Base-by-base conservation (phyloP, 2,113 vertebrate species). In the Python bivittatus region DNA sequence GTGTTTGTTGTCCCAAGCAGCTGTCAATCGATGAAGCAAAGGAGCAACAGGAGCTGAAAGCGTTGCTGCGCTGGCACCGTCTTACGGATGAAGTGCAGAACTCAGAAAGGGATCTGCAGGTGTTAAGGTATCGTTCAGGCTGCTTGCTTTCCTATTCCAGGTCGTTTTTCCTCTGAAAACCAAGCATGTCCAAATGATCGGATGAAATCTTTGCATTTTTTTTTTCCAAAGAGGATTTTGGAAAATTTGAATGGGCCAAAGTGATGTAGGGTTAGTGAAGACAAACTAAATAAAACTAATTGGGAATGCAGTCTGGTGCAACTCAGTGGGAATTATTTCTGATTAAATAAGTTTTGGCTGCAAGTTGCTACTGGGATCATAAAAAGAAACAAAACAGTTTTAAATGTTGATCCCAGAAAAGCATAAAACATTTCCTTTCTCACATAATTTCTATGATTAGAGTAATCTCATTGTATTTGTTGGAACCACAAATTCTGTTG, bases 31-130 rank as follows among this genome's bases (percentile, higher is more conserved):
- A 95, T 27, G 98, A 98, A 94, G 96, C 97, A 42, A 95, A 94
- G 94, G 98, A 97, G 29, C 98, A 98, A 84, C 98, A 96, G 91
- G 97, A 98, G 91, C 96, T 99, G 95, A 99, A 98, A 96, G 98
- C 98, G 15, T 96, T 98, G 92, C 97, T 99, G 94, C 97, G 98
- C 91, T 99, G 98, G 99, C 98, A 89, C 79, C 95, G 98, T 92
- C 98, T 99, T 90, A 98, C 95, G 92, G 99, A 99, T 15, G 99
- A 99, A 95, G 91, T 98, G n/a, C 98, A 96, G 95, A 98, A 98
- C 96, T 99, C 98, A 23, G 97, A 98, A 23, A 98, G 98, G 94
- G 98, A 98, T 86, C 98, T 99, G 93, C 99, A 99, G 95, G 97
- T 99, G 95, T 97, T 99, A 95, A 98, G 99, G 99, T 99, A 97